phyloP scores from a whole-genome alignment of 2,113 vertebrate genomes.

The Saccopteryx bilineata region DNA sequence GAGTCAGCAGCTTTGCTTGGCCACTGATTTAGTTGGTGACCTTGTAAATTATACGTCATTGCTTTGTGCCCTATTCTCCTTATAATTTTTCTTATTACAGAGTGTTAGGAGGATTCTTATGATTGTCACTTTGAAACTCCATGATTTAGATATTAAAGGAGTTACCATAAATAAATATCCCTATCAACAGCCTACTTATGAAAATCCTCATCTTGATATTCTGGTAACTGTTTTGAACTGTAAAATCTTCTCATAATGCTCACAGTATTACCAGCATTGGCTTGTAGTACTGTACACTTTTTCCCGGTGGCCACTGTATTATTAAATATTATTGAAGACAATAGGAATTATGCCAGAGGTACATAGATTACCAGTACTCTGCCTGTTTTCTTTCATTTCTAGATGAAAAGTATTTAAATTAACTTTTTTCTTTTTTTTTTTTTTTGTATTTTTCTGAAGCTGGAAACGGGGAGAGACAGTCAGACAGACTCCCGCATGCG shows the following conservation, averaged over 20 bases:
- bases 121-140: constrained; percentile 40
- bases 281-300: constrained; percentile 1
- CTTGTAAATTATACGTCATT: constrained; percentile 47
- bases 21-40: constrained; percentile 36
- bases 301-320: neutral
- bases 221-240: constrained; percentile 44
- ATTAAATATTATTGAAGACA: constrained; percentile 33
- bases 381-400: constrained; percentile 24
- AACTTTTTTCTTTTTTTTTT: neutral
- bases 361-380: neutral
- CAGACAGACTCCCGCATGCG: too few relatives aligned
- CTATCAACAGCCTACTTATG: constrained; percentile 83
- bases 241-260: constrained; percentile 52
- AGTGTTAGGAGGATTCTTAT: constrained; percentile 61
- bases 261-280: neutral
- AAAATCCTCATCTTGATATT: constrained; percentile 62
- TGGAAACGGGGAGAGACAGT: too few relatives aligned
- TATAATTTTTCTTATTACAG: constrained; percentile 27
- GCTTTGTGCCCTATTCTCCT: constrained; percentile 21
- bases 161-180: constrained; percentile 70
- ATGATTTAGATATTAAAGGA: constrained; percentile 56
- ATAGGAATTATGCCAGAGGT: neutral
- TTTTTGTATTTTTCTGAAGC: too few relatives aligned
- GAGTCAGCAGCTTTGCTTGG: constrained; percentile 63
- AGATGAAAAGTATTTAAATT: neutral